Conservation (phyloP, 2,888 invertebrate species). For the Amphipoea lucens region DNA sequence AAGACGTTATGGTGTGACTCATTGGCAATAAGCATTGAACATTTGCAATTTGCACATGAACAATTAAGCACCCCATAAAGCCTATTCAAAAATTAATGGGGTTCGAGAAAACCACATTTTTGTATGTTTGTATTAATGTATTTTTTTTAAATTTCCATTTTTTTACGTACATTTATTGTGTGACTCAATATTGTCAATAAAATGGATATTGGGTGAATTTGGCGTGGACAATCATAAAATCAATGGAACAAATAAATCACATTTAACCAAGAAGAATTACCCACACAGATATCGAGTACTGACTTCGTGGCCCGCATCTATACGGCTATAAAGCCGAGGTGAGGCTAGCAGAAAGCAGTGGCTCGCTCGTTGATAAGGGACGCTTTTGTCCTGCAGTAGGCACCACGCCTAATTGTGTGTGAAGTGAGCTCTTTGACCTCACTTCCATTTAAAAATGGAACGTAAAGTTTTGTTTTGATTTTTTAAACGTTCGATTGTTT, state of each 20-base stretch:
- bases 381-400: constrained; percentile 59
- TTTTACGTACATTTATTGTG: neutral
- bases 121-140: no score
- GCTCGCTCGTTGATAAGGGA: constrained; percentile 65
- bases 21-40: no score
- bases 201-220: no score
- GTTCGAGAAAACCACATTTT: no score
- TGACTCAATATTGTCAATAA: no score
- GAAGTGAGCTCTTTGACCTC: constrained; percentile 59
- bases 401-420: constrained; percentile 64
- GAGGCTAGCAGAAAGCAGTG: constrained; percentile 66
- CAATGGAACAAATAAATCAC: no score
- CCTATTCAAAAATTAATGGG: no score
- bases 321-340: constrained; percentile 57
- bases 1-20: no score
- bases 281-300: neutral
- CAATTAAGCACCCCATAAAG: no score
- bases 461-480: constrained; percentile 26
- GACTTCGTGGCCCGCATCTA: constrained; percentile 38
- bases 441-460: constrained; percentile 9
- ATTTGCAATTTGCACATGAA: no score
- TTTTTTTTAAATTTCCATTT: neutral
- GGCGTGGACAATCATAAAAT: neutral
- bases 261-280: neutral
- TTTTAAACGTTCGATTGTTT: constrained; percentile 6